A percentile compares a stretch with the other conserved stretches of the same genome.
phyloP scores from a whole-genome alignment of 2,113 vertebrate genomes.

The Tichodroma muraria region DNA sequence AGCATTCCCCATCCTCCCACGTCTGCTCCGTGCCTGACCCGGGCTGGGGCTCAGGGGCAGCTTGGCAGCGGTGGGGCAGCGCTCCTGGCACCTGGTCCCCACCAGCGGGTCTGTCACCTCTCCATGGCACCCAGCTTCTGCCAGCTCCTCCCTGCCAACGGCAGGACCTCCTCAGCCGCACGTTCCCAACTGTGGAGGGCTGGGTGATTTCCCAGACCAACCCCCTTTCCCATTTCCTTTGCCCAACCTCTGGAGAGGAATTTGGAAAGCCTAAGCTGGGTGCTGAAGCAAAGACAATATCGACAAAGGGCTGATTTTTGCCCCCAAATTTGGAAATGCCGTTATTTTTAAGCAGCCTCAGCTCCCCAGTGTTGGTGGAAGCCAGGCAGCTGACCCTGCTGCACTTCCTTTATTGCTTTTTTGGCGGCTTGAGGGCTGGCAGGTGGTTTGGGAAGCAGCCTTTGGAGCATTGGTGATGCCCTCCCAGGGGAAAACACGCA shows the following conservation, averaged over 20 bases:
- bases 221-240: neutral
- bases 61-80: neutral
- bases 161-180: neutral
- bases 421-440: neutral
- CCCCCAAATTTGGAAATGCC: neutral
- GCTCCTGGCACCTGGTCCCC: neutral
- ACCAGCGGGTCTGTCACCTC: neutral
- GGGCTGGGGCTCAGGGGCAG: neutral
- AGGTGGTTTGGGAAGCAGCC: neutral
- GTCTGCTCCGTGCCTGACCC: neutral
- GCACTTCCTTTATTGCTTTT: neutral
- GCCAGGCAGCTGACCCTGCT: neutral
- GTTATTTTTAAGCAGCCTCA: neutral
- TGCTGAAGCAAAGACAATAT: accelerated
- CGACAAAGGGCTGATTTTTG: neutral
- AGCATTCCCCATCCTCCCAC: neutral
- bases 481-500: accelerated
- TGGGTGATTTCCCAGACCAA: neutral
- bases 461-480: neutral
- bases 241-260: neutral
- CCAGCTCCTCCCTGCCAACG: neutral
- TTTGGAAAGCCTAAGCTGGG: neutral
- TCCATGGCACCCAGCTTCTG: neutral
- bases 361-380: neutral
- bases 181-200: neutral